Evolutionary conservation across 2,797 vertebrate species (phyloP).

Genomic region (Pyrocephalus nanus): DNA sequence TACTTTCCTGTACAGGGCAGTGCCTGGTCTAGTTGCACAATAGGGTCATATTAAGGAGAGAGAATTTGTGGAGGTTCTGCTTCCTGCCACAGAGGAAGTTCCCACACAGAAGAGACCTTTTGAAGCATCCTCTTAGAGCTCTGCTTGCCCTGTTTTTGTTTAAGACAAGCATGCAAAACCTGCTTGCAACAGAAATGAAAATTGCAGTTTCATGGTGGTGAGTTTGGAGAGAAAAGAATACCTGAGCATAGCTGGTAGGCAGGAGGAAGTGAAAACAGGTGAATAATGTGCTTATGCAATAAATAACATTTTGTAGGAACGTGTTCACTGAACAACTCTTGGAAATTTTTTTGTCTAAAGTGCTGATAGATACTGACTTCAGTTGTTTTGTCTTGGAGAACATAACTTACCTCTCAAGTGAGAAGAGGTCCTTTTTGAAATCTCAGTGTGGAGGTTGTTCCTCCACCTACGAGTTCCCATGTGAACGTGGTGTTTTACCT

Average conservation of each 20-base stretch:
- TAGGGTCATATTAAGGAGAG: background rate
- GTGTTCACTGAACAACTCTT: background rate
- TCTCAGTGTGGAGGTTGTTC: background rate
- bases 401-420: background rate
- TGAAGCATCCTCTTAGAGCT: background rate
- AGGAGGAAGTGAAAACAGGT: background rate
- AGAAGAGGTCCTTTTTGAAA: background rate
- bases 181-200: background rate
- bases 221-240: background rate
- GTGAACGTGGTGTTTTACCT: background rate
- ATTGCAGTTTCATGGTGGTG: background rate
- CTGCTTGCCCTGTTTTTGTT: background rate
- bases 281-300: background rate
- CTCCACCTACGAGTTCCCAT: background rate
- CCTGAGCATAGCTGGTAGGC: background rate
- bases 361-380: background rate
- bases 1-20: constrained; percentile 2
- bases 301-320: background rate
- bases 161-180: background rate
- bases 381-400: background rate
- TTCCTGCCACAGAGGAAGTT: constrained; percentile 51
- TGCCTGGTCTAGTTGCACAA: constrained; percentile 27
- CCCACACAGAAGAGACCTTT: background rate
- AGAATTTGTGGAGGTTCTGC: background rate
- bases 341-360: background rate